phyloP scores from a whole-genome alignment of 2,797 vertebrate species.

The Falco columbarius region DNA sequence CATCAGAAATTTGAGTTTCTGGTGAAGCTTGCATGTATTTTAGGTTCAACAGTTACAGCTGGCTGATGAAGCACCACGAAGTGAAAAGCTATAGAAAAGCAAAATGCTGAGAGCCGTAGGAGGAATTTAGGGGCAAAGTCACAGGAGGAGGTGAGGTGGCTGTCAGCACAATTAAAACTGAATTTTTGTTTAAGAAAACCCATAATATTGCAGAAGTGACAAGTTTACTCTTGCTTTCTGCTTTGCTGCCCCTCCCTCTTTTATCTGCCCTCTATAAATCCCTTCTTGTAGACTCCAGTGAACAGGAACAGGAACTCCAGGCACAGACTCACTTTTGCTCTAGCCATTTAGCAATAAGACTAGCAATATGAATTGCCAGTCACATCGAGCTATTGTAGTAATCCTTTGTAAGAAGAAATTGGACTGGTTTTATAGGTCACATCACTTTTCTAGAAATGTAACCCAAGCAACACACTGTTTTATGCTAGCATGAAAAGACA shows the following conservation, averaged over 20 bases:
- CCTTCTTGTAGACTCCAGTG: background rate
- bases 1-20: background rate
- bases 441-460: background rate
- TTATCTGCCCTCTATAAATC: background rate
- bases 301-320: background rate
- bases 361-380: background rate
- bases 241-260: background rate
- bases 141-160: background rate
- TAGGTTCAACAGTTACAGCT: background rate
- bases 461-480: background rate
- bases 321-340: background rate
- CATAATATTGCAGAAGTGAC: background rate
- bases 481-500: background rate
- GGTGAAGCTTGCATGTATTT: background rate
- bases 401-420: background rate
- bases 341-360: background rate
- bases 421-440: constrained; percentile 26
- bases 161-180: background rate
- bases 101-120: background rate
- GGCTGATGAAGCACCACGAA: background rate
- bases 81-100: background rate
- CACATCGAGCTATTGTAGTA: background rate
- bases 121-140: background rate
- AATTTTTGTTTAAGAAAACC: background rate
- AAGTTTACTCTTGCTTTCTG: background rate